phyloP scores from a whole-genome alignment of 2,797 vertebrate genomes.

The Pogonophryne albipinna region DNA sequence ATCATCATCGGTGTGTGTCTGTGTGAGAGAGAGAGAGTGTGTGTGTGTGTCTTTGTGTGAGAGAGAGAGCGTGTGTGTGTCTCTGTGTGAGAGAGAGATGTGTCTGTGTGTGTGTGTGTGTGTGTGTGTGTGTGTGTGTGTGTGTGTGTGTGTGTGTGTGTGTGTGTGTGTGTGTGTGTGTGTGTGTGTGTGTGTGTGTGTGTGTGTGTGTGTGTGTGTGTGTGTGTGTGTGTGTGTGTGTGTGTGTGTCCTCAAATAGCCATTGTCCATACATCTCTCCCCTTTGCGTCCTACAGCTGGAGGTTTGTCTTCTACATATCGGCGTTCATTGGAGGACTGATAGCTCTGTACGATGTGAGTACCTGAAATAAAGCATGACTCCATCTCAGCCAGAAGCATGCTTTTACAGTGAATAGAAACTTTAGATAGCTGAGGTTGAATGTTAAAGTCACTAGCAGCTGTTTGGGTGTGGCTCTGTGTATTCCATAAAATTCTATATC shows the following conservation, averaged over 20 bases:
- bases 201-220: too few species aligned
- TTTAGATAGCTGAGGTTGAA: neutral
- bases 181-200: too few species aligned
- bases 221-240: neutral
- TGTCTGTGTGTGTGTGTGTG: too few species aligned
- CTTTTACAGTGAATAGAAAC: neutral
- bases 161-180: too few species aligned
- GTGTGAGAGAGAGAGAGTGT: too few species aligned
- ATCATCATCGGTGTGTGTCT: neutral
- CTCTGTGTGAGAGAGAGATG: neutral
- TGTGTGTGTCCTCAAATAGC: neutral
- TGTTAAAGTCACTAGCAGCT: neutral
- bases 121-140: too few species aligned
- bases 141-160: too few species aligned
- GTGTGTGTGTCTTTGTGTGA: too few species aligned
- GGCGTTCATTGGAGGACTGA: slow-evolving; percentile 87
- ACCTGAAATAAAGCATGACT: neutral
- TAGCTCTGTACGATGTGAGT: slow-evolving; percentile 94
- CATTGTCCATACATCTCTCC: neutral
- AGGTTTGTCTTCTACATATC: slow-evolving; percentile 91
- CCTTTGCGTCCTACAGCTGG: slow-evolving; percentile 87
- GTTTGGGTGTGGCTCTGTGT: neutral
- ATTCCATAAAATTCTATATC: neutral
- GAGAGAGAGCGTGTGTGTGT: too few species aligned
- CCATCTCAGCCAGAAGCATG: neutral